Conservation (phyloP, 1,140 invertebrate species). For the Drosophila ercepeae region DNA sequence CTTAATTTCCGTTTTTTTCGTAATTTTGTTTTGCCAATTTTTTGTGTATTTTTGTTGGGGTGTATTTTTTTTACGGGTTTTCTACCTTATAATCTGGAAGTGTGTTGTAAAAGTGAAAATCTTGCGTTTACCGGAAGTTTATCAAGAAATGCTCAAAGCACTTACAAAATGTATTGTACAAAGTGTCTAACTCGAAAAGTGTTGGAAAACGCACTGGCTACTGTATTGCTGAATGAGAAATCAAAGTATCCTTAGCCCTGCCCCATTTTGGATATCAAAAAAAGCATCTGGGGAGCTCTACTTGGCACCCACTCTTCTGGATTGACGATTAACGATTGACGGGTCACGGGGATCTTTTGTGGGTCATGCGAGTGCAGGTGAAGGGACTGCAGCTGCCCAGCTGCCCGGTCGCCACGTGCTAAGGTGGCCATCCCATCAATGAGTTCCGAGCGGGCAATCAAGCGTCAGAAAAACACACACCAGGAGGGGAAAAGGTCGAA, state of each 20-base stretch:
- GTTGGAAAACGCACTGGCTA: neutral
- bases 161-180: neutral
- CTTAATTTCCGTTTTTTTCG: neutral
- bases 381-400: constrained; percentile 37
- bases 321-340: no score
- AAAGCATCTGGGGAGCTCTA: no score
- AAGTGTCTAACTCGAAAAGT: neutral
- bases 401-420: constrained; percentile 62
- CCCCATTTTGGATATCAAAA: no score
- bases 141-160: constrained; percentile 1
- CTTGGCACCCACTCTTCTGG: no score
- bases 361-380: constrained; percentile 11
- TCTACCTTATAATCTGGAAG: constrained; percentile 2
- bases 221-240: no score
- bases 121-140: constrained; percentile 7
- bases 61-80: neutral
- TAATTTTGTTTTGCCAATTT: constrained; percentile 7
- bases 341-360: neutral
- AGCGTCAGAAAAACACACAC: constrained; percentile 35
- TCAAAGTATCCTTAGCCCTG: no score
- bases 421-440: constrained; percentile 46
- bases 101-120: constrained; percentile 27
- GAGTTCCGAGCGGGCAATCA: constrained; percentile 13
- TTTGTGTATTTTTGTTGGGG: constrained; percentile 1
- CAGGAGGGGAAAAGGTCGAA: constrained; percentile 5